Base-by-base conservation (phyloP, 1,140 invertebrate species). In the Cotesia chilonis region DNA sequence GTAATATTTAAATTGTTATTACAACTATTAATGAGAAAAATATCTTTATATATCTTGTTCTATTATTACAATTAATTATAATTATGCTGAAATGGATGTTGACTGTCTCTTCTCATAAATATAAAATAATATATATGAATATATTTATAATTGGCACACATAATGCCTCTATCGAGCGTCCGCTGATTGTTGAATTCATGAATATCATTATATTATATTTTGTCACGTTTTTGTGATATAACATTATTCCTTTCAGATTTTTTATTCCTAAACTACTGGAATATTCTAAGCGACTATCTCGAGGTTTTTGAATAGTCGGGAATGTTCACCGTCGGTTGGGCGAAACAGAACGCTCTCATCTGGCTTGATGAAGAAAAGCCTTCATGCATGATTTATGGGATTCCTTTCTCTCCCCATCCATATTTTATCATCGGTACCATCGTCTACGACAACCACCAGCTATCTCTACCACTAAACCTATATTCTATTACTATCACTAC, bases 361-460 rank as follows among this genome's bases (percentile, higher is more conserved):
- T 65, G 14, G n/a, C 17, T 37, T 66, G 63, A 59, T 66, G 12
- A 41, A 47, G 17, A 52, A 54, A 65, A 17, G 47, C 51, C 54
- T 55, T 71, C 63, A 59, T 71, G 63, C 70, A 71, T 66, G 47
- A 66, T 66, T 66, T 38, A 71, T 64, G 5, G 4, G 54, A 10
- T n/a, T 17, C 54, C 20, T 57, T 68, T 66, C 36, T 41, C 51
- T 38, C 14, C 28, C 7, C 35, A 70, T 69, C 10, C 28, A 69
- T 59, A 71, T 71, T 65, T 71, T 37, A 65, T 64, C 60, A 71
- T 47, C 60, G 36, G 35, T 60, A 59, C 55, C 12, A 63, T 54
- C 52, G 47, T 20, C 65, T 28, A 37, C 35, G 28, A 47, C 41
- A 9, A 47, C 41, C 41, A 7, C 5, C 41, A 47, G 41, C 41